Evolutionary conservation across 2,797 vertebrate genomes (phyloP).

Genomic region (Phrynocephalus vlangalii): DNA sequence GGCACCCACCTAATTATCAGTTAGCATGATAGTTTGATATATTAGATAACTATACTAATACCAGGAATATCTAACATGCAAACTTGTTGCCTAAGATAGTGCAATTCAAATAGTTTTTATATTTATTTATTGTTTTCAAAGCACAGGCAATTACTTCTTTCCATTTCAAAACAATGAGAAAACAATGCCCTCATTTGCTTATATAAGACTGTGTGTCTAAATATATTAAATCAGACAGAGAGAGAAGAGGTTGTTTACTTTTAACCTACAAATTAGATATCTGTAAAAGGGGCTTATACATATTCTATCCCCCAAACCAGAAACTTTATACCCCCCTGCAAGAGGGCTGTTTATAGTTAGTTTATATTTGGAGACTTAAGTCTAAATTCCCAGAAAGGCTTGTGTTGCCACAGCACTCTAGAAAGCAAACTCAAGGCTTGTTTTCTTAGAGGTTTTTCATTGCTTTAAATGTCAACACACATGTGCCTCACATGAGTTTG

Average conservation of each 20-base stretch:
- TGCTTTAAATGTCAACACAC: background rate
- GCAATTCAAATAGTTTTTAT: background rate
- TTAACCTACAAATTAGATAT: fast-evolving
- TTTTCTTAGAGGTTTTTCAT: background rate
- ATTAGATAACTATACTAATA: background rate
- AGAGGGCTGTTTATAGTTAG: background rate
- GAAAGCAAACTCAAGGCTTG: background rate
- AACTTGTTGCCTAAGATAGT: background rate
- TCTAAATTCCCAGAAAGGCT: background rate
- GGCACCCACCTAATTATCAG: conserved; percentile 29
- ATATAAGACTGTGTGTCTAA: background rate
- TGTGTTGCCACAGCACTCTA: background rate
- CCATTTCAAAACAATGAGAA: conserved; percentile 1
- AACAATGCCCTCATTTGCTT: fast-evolving
- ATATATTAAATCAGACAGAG: conserved; percentile 18
- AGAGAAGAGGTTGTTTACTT: background rate
- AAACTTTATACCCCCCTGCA: fast-evolving
- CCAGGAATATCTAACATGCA: conserved; percentile 33
- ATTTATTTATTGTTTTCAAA: background rate
- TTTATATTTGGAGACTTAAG: background rate
- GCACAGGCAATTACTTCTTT: background rate
- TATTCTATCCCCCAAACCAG: fast-evolving
- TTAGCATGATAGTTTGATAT: background rate
- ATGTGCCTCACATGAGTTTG: background rate
- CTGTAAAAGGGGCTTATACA: background rate